phyloP scores from a whole-genome alignment of 2,888 invertebrate genomes.

The Branchipolynoe longqiensis region DNA sequence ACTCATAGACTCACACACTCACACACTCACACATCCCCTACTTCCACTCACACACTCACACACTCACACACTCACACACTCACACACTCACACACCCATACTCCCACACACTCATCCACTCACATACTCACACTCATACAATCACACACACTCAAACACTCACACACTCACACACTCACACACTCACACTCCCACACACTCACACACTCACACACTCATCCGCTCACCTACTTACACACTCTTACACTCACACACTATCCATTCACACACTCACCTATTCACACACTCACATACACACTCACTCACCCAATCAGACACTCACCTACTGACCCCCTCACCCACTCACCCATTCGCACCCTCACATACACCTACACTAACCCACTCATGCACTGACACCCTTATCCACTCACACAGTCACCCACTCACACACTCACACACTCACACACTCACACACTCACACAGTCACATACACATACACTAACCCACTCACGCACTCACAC shows the following conservation, averaged over 20 bases:
- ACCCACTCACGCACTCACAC: no score
- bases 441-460: neutral
- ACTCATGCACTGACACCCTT: no score
- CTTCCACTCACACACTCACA: neutral
- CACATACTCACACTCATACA: neutral
- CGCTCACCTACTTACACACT: neutral
- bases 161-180: neutral
- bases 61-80: neutral
- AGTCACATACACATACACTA: neutral
- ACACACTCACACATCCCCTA: neutral
- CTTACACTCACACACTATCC: no score
- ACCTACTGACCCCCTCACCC: no score
- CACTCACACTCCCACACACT: neutral
- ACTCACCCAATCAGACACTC: no score
- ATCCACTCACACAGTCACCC: no score
- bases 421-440: no score
- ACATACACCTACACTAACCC: no score
- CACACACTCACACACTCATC: neutral
- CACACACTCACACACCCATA: neutral
- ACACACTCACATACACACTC: no score
- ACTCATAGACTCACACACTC: neutral
- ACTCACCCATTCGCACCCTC: neutral
- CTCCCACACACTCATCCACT: neutral
- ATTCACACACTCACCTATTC: no score
- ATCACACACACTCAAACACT: neutral